Percentiles rank a stretch among this genome's conserved stretches.
phyloP scores from a whole-genome alignment of 2,113 vertebrate species.

The Hucho hucho region DNA sequence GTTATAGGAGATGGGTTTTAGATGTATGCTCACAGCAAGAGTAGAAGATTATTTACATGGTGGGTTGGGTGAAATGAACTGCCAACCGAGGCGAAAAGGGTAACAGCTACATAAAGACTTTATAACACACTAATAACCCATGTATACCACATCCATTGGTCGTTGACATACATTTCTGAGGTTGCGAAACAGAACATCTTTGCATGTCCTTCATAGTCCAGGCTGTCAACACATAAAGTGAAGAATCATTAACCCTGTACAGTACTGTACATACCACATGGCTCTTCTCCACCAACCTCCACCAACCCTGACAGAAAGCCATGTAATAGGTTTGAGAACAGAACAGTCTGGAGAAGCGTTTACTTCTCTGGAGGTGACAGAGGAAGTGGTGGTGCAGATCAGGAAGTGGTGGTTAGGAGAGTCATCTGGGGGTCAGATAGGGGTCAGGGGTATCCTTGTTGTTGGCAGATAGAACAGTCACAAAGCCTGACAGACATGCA shows the following conservation, averaged over 20 bases:
- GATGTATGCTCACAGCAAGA: no score
- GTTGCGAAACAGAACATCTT: neutral
- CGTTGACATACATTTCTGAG: neutral
- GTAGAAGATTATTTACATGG: no score
- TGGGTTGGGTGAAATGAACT: no score
- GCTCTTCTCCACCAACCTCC: neutral
- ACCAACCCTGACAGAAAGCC: neutral
- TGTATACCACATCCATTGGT: neutral
- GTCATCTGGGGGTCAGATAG: slow-evolving; percentile 15
- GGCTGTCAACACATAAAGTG: neutral
- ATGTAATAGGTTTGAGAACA: neutral
- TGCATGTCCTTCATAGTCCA: neutral
- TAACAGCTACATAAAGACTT: neutral
- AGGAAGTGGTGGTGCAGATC: neutral
- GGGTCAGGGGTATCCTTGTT: slow-evolving; percentile 24
- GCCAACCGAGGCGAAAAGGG: neutral
- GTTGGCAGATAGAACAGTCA: slow-evolving; percentile 6
- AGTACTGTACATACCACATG: neutral
- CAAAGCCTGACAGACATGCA: neutral
- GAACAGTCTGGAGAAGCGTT: slow-evolving; percentile 40
- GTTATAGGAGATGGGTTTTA: neutral
- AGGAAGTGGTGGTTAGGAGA: slow-evolving; percentile 8
- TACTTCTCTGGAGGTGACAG: slow-evolving; percentile 24
- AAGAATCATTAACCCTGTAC: neutral
- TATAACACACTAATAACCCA: neutral